These are phyloP conservation scores for Acanthurus tractus DNA, from an alignment of 2,797 vertebrate species.

Conservation along the genomic window DNA sequence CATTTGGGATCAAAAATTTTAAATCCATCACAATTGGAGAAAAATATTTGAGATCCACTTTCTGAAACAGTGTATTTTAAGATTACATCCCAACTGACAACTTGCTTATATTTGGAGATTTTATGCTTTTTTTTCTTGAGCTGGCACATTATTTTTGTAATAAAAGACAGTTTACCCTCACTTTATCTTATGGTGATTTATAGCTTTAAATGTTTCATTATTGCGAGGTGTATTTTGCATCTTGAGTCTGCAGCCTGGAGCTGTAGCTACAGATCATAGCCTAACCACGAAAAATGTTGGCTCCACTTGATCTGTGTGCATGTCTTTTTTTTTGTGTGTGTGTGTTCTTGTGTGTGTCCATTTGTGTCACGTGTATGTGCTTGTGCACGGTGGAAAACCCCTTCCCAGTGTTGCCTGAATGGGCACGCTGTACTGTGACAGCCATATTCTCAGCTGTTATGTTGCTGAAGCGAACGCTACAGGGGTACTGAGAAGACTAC, in stretches of 20 bases:
- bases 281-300: conserved; percentile 66
- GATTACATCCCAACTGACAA: conserved; percentile 57
- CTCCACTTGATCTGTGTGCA: conserved; percentile 57
- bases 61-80: conserved; percentile 26
- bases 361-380: conserved; percentile 58
- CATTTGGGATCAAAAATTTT: conserved; percentile 31
- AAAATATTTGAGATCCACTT: conserved; percentile 24
- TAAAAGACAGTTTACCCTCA: conserved; percentile 71
- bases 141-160: conserved; percentile 82
- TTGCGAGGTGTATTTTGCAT: conserved; percentile 38
- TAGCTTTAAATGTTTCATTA: conserved; percentile 34
- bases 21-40: not conserved
- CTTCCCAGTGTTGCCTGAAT: conserved; percentile 77
- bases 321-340: conserved; percentile 49
- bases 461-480: conserved; percentile 66
- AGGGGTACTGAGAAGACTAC: conserved; percentile 41
- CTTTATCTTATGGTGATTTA: conserved; percentile 44
- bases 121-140: conserved; percentile 37
- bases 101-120: conserved; percentile 27
- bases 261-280: conserved; percentile 54
- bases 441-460: conserved; percentile 85
- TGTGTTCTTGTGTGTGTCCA: conserved; percentile 44
- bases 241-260: conserved; percentile 52
- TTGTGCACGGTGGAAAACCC: conserved; percentile 80
- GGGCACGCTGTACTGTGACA: conserved; percentile 78